phyloP scores from a whole-genome alignment of 1,140 invertebrate species.

The Philotrypesis tridentata region DNA sequence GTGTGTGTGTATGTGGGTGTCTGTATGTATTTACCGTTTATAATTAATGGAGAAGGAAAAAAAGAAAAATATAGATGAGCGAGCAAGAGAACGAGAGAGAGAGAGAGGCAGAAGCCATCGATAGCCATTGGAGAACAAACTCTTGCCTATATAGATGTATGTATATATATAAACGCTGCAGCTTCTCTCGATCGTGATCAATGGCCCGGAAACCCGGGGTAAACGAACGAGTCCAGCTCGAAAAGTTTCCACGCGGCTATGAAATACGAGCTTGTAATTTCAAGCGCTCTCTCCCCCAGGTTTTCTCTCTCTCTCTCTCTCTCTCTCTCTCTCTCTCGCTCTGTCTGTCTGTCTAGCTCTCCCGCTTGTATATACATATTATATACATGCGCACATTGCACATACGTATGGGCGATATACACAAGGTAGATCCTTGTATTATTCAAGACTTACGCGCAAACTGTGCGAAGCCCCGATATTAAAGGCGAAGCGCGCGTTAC shows the following conservation, averaged over 20 bases:
- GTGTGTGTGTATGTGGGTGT: too few species aligned
- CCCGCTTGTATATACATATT: too few species aligned
- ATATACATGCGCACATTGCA: too few species aligned
- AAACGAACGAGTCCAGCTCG: constrained; percentile 48
- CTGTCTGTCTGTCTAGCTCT: too few species aligned
- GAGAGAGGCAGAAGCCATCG: background rate
- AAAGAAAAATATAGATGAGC: too few species aligned
- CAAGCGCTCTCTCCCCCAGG: constrained; percentile 7
- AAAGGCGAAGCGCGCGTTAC: constrained; percentile 5
- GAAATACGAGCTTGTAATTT: constrained; percentile 50
- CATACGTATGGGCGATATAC: background rate
- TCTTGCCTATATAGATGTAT: background rate
- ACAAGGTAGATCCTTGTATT: constrained; percentile 25
- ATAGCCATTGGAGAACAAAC: background rate
- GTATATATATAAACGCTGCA: background rate
- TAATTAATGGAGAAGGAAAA: too few species aligned
- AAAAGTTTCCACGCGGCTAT: constrained; percentile 47
- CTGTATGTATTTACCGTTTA: too few species aligned
- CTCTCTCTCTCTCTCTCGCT: too few species aligned
- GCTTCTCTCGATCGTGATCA: constrained; percentile 41
- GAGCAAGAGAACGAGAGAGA: too few species aligned
- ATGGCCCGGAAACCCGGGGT: constrained; percentile 31
- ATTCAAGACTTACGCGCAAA: constrained; percentile 5
- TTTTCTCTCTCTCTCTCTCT: too few species aligned
- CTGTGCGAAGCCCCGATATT: background rate